Evolutionary conservation across 2,797 vertebrate species (phyloP).

Genomic region (Sardinella longiceps): DNA sequence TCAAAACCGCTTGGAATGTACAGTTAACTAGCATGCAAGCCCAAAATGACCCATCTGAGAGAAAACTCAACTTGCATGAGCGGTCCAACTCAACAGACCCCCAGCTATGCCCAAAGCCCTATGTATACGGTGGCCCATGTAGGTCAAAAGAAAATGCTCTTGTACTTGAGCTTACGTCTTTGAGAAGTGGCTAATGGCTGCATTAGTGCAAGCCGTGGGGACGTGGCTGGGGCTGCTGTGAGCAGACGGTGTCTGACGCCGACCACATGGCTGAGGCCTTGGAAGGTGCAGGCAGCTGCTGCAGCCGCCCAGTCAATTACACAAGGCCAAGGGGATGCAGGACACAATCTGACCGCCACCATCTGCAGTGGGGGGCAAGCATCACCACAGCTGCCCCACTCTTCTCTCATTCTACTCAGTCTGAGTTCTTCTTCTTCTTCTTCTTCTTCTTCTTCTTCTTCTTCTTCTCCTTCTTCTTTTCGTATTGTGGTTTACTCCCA

Average conservation of each 20-base stretch:
- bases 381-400: neutral
- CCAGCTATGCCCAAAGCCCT: neutral
- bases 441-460: neutral
- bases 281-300: conserved; percentile 72
- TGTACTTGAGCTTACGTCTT: neutral
- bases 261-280: conserved; percentile 68
- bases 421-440: neutral
- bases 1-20: no score
- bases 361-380: conserved; percentile 60
- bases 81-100: neutral
- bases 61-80: neutral
- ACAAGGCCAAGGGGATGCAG: conserved; percentile 60
- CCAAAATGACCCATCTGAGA: neutral
- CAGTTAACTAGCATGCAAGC: neutral
- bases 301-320: conserved; percentile 70
- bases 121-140: neutral
- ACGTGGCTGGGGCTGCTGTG: conserved; percentile 50
- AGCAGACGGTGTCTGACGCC: conserved; percentile 62
- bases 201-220: conserved; percentile 51
- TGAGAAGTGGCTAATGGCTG: conserved; percentile 58
- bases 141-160: neutral
- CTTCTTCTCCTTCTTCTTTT: neutral
- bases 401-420: neutral
- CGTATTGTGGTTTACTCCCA: no score
- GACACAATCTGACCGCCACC: conserved; percentile 62